Conservation (phyloP, 2,113 vertebrate genomes). For the Hassar affinis region DNA sequence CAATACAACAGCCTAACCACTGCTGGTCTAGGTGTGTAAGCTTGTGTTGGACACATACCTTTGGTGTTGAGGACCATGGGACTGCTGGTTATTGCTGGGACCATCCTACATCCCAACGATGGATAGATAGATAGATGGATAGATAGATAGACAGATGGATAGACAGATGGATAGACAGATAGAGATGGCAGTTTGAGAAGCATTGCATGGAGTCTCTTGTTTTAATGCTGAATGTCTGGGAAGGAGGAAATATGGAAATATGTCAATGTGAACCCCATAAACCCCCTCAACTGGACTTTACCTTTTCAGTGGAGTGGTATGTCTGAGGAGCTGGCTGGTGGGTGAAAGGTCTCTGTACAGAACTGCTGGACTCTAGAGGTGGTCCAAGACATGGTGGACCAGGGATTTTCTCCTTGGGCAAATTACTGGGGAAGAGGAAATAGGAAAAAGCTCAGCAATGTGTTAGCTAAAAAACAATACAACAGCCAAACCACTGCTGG, state of each 20-base stretch:
- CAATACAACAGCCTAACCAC: background rate
- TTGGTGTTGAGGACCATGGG: background rate
- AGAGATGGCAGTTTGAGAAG: background rate
- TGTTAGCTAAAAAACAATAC: background rate
- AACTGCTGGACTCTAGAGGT: background rate
- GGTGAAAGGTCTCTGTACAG: background rate
- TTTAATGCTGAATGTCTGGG: no score
- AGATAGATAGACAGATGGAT: no score
- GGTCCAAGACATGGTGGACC: background rate
- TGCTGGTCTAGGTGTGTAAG: background rate
- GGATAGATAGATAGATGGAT: no score
- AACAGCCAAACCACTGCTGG: background rate
- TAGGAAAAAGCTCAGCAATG: background rate
- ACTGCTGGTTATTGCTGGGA: background rate
- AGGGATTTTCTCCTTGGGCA: background rate
- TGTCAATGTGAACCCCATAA: background rate
- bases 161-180: no score
- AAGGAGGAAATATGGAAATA: background rate
- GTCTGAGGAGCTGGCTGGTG: no score
- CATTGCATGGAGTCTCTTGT: background rate
- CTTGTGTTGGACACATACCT: background rate
- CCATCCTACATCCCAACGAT: background rate
- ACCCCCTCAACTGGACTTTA: background rate
- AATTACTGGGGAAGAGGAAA: background rate
- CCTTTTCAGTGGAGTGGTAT: background rate